phyloP scores from a whole-genome alignment of 2,797 vertebrate genomes.

The Presbytis comata region DNA sequence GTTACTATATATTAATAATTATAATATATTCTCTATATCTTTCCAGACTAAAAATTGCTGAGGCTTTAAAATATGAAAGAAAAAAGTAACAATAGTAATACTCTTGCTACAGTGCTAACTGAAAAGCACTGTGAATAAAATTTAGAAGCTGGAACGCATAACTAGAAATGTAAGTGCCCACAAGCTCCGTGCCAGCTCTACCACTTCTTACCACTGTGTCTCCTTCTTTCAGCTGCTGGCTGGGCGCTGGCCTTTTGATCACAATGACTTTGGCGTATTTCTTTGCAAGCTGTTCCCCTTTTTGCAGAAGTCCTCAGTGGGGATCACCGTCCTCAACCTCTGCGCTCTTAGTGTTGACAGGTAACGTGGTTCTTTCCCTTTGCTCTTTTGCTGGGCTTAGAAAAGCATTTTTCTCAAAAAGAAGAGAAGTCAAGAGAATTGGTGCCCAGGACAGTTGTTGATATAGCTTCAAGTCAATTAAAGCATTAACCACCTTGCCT shows the following conservation, averaged over 20 bases:
- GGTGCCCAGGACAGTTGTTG: neutral
- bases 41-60: neutral
- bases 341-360: constrained; percentile 99
- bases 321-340: constrained; percentile 98
- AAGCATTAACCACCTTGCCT: neutral
- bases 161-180: neutral
- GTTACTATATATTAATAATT: neutral
- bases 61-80: neutral
- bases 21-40: neutral
- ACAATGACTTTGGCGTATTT: constrained; percentile 87
- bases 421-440: neutral
- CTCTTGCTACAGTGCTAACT: neutral
- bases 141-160: neutral
- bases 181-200: too few species aligned
- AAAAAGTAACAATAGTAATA: neutral
- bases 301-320: constrained; percentile 97
- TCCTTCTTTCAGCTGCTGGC: constrained; percentile 89
- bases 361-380: constrained; percentile 82
- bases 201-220: constrained; percentile 61
- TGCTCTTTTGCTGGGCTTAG: neutral
- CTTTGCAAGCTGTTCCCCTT: constrained; percentile 97
- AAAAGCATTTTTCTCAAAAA: constrained; percentile 8
- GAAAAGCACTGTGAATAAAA: neutral
- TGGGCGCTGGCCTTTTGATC: constrained; percentile 89
- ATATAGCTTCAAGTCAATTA: neutral